Conservation (phyloP, 2,113 vertebrate genomes). For the Lasiurus borealis region DNA sequence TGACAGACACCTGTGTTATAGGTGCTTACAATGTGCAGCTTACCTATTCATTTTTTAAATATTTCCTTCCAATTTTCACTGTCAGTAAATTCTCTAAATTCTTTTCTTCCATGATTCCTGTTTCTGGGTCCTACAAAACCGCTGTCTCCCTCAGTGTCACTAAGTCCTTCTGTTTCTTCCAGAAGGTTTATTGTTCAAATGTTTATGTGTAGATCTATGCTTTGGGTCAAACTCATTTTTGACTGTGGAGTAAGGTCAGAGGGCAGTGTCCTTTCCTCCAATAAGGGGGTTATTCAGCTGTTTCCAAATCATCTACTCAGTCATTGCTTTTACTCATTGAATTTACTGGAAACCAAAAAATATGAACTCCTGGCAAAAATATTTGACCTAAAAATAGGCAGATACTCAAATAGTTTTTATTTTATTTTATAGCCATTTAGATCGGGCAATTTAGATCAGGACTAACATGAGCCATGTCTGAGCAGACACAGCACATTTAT, state of each 20-base stretch:
- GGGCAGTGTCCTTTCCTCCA: too few relatives aligned
- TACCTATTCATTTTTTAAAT: background rate
- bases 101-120: background rate
- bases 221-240: too few relatives aligned
- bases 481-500: background rate
- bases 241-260: too few relatives aligned
- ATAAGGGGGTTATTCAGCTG: background rate
- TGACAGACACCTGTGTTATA: background rate
- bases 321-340: background rate
- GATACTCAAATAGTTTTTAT: background rate
- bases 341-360: background rate
- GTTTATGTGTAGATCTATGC: too few relatives aligned
- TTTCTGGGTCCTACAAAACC: background rate
- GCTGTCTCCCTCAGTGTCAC: background rate
- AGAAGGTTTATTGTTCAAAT: background rate
- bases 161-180: background rate
- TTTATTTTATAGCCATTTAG: background rate
- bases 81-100: background rate
- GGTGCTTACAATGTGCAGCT: background rate
- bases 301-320: background rate
- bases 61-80: background rate
- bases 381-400: background rate
- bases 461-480: background rate
- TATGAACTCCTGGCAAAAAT: background rate
- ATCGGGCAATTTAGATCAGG: background rate